phyloP scores from a whole-genome alignment of 1,140 invertebrate genomes.

The Drosophila orosa region DNA sequence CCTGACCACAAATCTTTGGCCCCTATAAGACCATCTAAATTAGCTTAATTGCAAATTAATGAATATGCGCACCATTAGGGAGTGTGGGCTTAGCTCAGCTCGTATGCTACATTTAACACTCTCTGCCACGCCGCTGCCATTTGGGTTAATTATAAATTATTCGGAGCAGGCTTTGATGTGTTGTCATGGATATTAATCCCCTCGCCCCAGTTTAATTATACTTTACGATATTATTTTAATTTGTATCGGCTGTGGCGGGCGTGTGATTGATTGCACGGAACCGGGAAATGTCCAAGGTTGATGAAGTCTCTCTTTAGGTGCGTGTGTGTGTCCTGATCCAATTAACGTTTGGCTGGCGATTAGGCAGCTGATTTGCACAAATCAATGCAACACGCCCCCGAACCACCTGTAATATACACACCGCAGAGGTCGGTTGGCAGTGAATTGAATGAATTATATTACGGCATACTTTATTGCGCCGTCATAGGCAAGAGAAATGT shows the following conservation, averaged over 20 bases:
- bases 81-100: background rate
- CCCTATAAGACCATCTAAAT: conserved; percentile 30
- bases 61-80: conserved; percentile 19
- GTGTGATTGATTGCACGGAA: conserved; percentile 22
- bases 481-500: conserved; percentile 57
- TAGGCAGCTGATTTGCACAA: conserved; percentile 58
- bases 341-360: conserved; percentile 50
- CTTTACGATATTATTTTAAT: conserved; percentile 35
- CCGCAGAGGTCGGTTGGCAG: conserved; percentile 8
- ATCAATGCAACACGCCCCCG: conserved; percentile 51
- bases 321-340: conserved; percentile 40
- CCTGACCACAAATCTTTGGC: conserved; percentile 19
- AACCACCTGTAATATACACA: conserved; percentile 23
- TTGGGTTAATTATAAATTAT: conserved; percentile 55
- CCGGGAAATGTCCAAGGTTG: conserved; percentile 4
- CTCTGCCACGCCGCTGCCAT: background rate
- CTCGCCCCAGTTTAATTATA: conserved; percentile 20
- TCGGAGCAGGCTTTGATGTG: conserved; percentile 31
- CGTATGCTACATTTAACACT: conserved; percentile 23
- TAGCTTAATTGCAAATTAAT: conserved; percentile 48
- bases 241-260: background rate
- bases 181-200: conserved; percentile 42
- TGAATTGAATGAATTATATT: conserved; percentile 46
- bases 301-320: conserved; percentile 15
- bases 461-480: conserved; percentile 38